Evolutionary conservation across 2,888 invertebrate genomes (phyloP).

Genomic region (Tenthredo livida): DNA sequence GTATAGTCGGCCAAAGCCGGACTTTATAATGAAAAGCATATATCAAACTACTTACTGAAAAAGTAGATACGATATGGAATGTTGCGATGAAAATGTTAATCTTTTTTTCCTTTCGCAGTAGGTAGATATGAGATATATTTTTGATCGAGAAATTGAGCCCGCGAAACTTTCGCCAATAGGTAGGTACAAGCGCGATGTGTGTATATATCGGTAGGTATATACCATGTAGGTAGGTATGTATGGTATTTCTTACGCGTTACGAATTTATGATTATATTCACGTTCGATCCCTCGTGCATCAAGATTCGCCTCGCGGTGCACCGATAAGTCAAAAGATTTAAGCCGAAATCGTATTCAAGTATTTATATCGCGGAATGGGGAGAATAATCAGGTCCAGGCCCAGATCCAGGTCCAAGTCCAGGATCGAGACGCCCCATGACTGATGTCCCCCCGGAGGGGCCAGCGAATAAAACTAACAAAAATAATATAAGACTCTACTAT

Average conservation of each 20-base stretch:
- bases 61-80: not conserved
- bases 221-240: not conserved
- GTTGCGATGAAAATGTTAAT: not conserved
- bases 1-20: not conserved
- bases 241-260: slow-evolving; percentile 20
- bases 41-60: not conserved
- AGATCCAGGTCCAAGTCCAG: slow-evolving; percentile 7
- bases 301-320: slow-evolving; percentile 52
- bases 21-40: not conserved
- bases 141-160: not conserved
- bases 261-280: slow-evolving; percentile 44
- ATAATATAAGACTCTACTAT: slow-evolving; percentile 4
- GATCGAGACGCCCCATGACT: slow-evolving; percentile 28
- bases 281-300: slow-evolving; percentile 49
- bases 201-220: not conserved
- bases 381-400: slow-evolving; percentile 48
- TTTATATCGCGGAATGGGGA: slow-evolving; percentile 50
- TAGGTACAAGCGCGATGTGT: not conserved
- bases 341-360: slow-evolving; percentile 50
- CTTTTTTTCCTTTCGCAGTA: too few species aligned
- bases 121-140: not conserved
- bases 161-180: slow-evolving; percentile 22
- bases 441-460: slow-evolving; percentile 42
- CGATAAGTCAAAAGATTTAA: slow-evolving; percentile 50
- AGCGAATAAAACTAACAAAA: slow-evolving; percentile 42